A percentile compares a stretch with the other conserved stretches of the same genome.
phyloP scores from a whole-genome alignment of 2,888 invertebrate genomes.

The Mayetiola destructor region DNA sequence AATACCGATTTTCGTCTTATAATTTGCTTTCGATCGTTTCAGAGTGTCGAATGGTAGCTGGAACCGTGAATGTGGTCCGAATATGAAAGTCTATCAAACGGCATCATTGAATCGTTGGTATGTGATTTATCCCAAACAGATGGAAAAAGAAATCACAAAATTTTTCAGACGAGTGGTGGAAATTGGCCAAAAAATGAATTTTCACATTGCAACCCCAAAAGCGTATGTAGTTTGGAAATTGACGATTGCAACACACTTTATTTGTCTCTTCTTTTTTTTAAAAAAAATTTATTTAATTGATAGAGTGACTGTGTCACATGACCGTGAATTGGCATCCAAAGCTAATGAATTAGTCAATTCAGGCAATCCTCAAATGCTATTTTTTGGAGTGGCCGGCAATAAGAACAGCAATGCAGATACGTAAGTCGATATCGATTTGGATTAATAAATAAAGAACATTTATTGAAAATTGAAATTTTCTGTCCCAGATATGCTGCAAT shows the following conservation, averaged over 20 bases:
- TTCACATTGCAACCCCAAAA: neutral
- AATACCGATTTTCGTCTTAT: neutral
- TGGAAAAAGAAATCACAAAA: neutral
- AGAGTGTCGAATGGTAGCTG: neutral
- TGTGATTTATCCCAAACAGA: neutral
- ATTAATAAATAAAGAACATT: neutral
- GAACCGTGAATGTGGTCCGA: neutral
- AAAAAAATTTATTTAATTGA: neutral
- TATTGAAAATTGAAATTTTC: neutral
- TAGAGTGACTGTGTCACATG: no score
- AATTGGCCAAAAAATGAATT: neutral
- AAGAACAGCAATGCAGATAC: neutral
- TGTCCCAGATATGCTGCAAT: slow-evolving; percentile 27
- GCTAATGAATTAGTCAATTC: neutral
- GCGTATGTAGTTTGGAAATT: neutral
- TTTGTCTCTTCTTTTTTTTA: neutral
- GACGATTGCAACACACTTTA: neutral
- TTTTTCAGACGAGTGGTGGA: neutral
- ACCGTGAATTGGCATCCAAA: neutral
- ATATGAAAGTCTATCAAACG: neutral
- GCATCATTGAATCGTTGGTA: neutral
- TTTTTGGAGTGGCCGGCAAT: neutral
- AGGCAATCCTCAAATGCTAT: neutral
- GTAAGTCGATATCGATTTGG: neutral
- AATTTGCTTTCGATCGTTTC: neutral